These are phyloP conservation scores for Chauna torquata DNA, from an alignment of 2,113 vertebrate species.

Conservation along the genomic window DNA sequence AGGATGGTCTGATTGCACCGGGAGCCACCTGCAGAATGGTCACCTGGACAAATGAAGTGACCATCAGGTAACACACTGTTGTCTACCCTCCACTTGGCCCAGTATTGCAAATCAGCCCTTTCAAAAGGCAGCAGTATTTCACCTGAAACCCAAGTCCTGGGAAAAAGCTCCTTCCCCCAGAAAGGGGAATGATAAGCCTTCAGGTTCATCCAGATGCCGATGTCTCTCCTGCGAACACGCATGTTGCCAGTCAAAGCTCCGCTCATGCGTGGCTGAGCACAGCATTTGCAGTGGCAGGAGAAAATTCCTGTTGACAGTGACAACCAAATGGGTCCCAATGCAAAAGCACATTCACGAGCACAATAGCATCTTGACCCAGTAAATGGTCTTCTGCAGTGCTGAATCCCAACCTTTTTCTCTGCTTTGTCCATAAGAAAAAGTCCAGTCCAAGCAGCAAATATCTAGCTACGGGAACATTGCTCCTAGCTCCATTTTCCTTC, in stretches of 20 bases:
- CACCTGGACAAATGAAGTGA: neutral
- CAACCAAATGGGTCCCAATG: neutral
- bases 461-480: neutral
- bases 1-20: neutral
- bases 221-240: neutral
- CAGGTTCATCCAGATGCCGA: neutral
- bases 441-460: neutral
- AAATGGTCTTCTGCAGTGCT: neutral
- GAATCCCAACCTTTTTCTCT: neutral
- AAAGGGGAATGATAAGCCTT: neutral
- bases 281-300: accelerated
- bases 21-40: neutral
- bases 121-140: neutral
- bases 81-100: neutral
- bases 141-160: neutral
- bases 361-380: neutral
- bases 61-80: neutral
- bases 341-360: neutral
- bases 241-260: neutral
- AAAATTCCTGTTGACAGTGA: neutral
- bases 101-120: neutral
- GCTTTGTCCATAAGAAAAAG: neutral
- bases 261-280: accelerated
- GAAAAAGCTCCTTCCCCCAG: neutral
- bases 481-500: neutral